phyloP scores from a whole-genome alignment of 1,140 invertebrate species.

The Eufriesea mexicana region DNA sequence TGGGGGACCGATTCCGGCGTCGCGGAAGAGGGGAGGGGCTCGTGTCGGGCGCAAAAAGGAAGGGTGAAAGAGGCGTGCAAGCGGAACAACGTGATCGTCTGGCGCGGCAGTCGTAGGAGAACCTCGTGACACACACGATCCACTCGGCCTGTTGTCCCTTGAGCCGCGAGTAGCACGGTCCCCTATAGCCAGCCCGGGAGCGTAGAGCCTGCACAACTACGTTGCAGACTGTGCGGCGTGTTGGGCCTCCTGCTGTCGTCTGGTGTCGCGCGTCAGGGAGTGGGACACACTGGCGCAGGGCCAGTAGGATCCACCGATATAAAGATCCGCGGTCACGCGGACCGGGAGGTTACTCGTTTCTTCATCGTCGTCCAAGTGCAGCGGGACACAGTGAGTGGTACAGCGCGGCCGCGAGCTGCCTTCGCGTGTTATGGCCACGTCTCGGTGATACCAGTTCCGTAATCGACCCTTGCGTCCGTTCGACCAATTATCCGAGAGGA shows the following conservation, averaged over 20 bases:
- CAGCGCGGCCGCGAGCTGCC: background rate
- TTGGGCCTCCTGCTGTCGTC: slow-evolving; percentile 8
- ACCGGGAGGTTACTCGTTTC: slow-evolving; percentile 56
- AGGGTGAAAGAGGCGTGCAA: slow-evolving; percentile 54
- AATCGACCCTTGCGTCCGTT: background rate
- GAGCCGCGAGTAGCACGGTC: slow-evolving; percentile 26
- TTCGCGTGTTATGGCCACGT: slow-evolving; percentile 12
- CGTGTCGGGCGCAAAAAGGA: slow-evolving; percentile 37
- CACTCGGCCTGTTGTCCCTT: slow-evolving; percentile 2
- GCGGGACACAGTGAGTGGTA: slow-evolving; percentile 43
- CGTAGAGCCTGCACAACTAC: too few species aligned
- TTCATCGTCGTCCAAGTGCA: slow-evolving; percentile 65
- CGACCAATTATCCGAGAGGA: too few species aligned
- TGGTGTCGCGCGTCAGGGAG: slow-evolving; percentile 42
- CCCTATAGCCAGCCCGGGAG: background rate
- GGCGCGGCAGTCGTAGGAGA: slow-evolving; percentile 50
- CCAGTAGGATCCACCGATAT: slow-evolving; percentile 66
- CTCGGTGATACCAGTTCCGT: background rate
- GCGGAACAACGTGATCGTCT: slow-evolving; percentile 51
- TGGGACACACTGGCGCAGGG: slow-evolving; percentile 63
- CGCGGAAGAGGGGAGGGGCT: background rate
- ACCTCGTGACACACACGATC: slow-evolving; percentile 53
- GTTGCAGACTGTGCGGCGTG: background rate
- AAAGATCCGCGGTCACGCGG: slow-evolving; percentile 62
- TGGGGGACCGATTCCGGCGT: background rate